Evolutionary conservation across 2,113 vertebrate species (phyloP), one percentile per base, ranked within the genome.

Genomic region (Blennius ocellaris): DNA sequence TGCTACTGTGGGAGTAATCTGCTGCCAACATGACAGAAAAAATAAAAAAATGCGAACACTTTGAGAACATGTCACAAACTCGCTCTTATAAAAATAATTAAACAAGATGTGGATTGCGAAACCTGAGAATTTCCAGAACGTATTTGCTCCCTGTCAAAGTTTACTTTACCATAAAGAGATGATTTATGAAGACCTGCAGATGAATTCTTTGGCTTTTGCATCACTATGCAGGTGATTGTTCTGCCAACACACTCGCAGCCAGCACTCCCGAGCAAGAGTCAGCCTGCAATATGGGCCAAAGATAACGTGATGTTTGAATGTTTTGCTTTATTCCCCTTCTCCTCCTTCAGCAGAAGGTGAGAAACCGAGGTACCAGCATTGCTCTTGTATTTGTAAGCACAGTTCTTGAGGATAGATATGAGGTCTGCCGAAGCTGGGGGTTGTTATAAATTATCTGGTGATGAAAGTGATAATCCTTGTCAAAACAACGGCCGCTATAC

Each of bases 391-490:
- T 91, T 92, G 89, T 93, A 94, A 93, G 91, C 92, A 92, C 83
- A 87, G 90, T 90, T 87, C 90, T 87, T 87, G 16, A 70, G 83
- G 70, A 78, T 77, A 92, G 93, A 94, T 94, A 93, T 81, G 79
- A 87, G 80, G 81, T 61, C 87, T 87, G 64, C 12, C 50, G 78
- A 85, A 90, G 89, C 91, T 94, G 85, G 73, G 92, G 92, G 93
- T 86, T 87, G 92, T 92, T 92, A 91, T 95, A 94, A 93, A 93
- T 94, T 93, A 93, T 91, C 84, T 90, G 78, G 55, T 47, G 94
- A 95, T 94, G 90, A 86, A 78, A 67, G 73, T 60, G 93, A 94
- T 95, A 94, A 93, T 87, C 87, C 88, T 78, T 94, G 94, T 94
- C 94, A 94, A 92, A 94, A 94, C 93, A 94, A 30, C 21, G 21